These are phyloP conservation scores for Silvanus unidentatus DNA, from an alignment of 2,888 invertebrate genomes.

Conservation along the genomic window DNA sequence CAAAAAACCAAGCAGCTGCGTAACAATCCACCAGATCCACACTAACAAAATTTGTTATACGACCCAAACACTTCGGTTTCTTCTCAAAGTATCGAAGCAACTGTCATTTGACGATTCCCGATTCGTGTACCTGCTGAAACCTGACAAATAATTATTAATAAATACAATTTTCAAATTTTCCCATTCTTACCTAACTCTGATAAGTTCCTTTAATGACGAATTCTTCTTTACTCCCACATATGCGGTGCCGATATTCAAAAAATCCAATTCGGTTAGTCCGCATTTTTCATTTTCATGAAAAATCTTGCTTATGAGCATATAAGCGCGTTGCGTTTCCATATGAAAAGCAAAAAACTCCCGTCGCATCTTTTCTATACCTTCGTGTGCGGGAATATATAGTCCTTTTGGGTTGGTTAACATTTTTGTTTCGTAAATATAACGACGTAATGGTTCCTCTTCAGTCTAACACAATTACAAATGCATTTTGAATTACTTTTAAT, in stretches of 20 bases:
- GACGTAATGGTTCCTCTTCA: slow-evolving; percentile 55
- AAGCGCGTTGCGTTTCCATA: slow-evolving; percentile 60
- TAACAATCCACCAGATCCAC: slow-evolving; percentile 55
- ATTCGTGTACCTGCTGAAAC: slow-evolving; percentile 49
- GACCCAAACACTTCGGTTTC: slow-evolving; percentile 54
- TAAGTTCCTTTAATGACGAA: slow-evolving; percentile 51
- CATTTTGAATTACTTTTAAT: no score
- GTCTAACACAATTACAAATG: slow-evolving; percentile 51
- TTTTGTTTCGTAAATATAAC: slow-evolving; percentile 57
- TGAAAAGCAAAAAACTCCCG: slow-evolving; percentile 63
- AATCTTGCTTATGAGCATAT: slow-evolving; percentile 60
- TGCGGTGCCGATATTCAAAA: slow-evolving; percentile 51
- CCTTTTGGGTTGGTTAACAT: slow-evolving; percentile 54
- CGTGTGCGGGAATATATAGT: slow-evolving; percentile 53
- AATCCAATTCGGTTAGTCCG: slow-evolving; percentile 57
- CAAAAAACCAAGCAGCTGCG: slow-evolving; percentile 44
- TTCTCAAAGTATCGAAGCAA: slow-evolving; percentile 56
- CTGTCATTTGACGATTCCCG: slow-evolving; percentile 51
- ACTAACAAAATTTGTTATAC: slow-evolving; percentile 55
- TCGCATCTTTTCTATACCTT: slow-evolving; percentile 53
- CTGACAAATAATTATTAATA: not conserved
- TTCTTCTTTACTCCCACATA: slow-evolving; percentile 52
- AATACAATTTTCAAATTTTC: slow-evolving; percentile 51
- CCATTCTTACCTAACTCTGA: slow-evolving; percentile 54
- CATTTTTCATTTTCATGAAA: slow-evolving; percentile 68